A percentile compares a stretch with the other conserved stretches of the same genome.
Evolutionary conservation across 1,140 invertebrate genomes (phyloP).

Genomic region (Nymphalis io): DNA sequence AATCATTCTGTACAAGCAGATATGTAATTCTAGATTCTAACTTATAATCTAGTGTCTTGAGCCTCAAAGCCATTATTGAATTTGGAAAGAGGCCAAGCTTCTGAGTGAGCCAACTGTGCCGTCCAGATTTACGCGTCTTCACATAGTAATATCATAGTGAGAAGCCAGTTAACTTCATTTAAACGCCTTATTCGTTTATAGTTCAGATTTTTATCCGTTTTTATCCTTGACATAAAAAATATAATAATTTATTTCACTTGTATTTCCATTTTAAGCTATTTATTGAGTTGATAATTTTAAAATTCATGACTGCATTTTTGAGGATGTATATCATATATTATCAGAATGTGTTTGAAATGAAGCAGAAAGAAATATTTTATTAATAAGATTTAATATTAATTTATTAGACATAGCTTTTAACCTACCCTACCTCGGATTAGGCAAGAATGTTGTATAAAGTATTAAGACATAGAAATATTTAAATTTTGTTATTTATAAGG

Average conservation of each 20-base stretch:
- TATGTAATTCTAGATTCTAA: conserved; percentile 8
- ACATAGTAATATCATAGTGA: conserved; percentile 36
- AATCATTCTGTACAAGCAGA: background rate
- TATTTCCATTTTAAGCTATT: too few relatives aligned
- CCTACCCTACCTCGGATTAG: too few relatives aligned
- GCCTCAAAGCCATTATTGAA: conserved; percentile 43
- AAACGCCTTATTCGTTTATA: conserved; percentile 34
- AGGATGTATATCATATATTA: too few relatives aligned
- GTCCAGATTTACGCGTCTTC: conserved; percentile 45
- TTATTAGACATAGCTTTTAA: too few relatives aligned
- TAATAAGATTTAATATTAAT: too few relatives aligned
- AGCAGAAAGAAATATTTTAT: too few relatives aligned
- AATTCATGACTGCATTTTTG: too few relatives aligned
- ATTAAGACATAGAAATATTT: too few relatives aligned
- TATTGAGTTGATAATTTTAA: too few relatives aligned
- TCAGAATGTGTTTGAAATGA: too few relatives aligned
- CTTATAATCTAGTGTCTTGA: conserved; percentile 39
- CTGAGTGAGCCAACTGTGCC: conserved; percentile 43
- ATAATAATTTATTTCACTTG: background rate
- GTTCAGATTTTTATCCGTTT: conserved; percentile 12
- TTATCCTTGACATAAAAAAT: background rate
- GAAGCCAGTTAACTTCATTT: conserved; percentile 42
- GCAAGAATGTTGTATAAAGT: too few relatives aligned
- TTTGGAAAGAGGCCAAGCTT: conserved; percentile 43
- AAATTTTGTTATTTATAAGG: too few relatives aligned